phyloP scores from a whole-genome alignment of 2,888 invertebrate species.

The Dromius quadrimaculatus region DNA sequence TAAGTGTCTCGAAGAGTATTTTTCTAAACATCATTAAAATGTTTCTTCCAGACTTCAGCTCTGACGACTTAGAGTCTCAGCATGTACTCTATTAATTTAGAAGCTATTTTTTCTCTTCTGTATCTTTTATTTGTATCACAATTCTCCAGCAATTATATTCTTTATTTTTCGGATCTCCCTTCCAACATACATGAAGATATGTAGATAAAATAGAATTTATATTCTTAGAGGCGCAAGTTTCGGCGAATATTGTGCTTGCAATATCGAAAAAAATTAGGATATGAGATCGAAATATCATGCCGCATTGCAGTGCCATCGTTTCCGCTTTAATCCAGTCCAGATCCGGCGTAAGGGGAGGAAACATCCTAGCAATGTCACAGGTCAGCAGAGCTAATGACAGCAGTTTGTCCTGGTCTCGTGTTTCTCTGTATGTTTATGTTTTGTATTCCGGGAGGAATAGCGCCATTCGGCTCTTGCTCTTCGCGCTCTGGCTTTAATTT shows the following conservation, averaged over 20 bases:
- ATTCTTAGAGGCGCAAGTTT: too few relatives aligned
- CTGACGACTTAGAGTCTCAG: too few relatives aligned
- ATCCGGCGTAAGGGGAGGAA: background rate
- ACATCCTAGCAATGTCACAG: constrained; percentile 7
- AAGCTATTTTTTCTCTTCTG: too few relatives aligned
- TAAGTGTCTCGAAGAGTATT: constrained; percentile 21
- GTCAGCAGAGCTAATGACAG: constrained; percentile 44
- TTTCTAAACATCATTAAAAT: constrained; percentile 30
- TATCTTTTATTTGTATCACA: too few relatives aligned
- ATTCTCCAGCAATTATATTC: too few relatives aligned
- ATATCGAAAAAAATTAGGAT: background rate
- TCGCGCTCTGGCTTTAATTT: constrained; percentile 1
- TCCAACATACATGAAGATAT: too few relatives aligned
- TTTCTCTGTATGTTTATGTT: constrained; percentile 20
- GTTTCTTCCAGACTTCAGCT: constrained; percentile 4
- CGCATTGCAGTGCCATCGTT: constrained; percentile 32
- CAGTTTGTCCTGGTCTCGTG: constrained; percentile 27
- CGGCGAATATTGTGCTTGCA: background rate
- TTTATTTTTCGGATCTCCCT: too few relatives aligned
- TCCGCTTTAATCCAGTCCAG: constrained; percentile 15
- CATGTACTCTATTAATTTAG: too few relatives aligned
- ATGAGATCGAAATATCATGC: constrained; percentile 3
- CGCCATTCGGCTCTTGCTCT: background rate
- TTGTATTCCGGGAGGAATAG: constrained; percentile 13
- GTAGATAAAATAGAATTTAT: too few relatives aligned